These are phyloP conservation scores for Mesorhabditis sp. DNA, from an alignment of 2,888 invertebrate species.

Conservation along the genomic window DNA sequence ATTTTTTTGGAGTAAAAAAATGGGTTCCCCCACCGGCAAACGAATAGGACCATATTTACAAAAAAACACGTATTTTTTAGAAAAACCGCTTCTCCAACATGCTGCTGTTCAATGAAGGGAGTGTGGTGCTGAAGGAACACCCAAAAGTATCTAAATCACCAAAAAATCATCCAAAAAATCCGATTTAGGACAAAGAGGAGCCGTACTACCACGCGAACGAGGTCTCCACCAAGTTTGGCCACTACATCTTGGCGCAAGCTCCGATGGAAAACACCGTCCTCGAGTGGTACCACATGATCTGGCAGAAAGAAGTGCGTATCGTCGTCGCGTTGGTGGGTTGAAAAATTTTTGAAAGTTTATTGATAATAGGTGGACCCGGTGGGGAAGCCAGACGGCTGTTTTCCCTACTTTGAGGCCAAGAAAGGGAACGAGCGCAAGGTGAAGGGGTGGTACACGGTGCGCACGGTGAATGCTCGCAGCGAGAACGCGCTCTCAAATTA, in stretches of 20 bases:
- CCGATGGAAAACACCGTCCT: constrained; percentile 4
- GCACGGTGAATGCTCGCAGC: too few relatives aligned
- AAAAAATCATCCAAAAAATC: neutral
- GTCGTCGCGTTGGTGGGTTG: too few relatives aligned
- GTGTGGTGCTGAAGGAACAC: neutral
- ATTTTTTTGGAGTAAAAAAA: too few relatives aligned
- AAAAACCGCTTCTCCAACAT: neutral
- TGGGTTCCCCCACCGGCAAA: too few relatives aligned
- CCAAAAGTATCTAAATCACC: neutral
- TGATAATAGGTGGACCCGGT: too few relatives aligned
- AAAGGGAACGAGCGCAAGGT: too few relatives aligned
- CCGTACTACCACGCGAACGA: neutral
- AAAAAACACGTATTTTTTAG: neutral
- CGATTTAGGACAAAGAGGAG: neutral
- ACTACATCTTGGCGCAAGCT: neutral
- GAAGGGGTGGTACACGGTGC: too few relatives aligned
- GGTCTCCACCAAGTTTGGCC: neutral
- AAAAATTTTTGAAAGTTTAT: too few relatives aligned
- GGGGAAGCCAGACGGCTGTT: too few relatives aligned
- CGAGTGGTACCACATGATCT: constrained; percentile 1
- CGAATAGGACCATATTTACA: too few relatives aligned
- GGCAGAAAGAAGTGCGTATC: constrained; percentile 2
- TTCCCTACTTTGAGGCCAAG: too few relatives aligned
- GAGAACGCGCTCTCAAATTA: too few relatives aligned
- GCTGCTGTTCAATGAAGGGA: constrained; percentile 1